phyloP scores from a whole-genome alignment of 2,888 invertebrate species.

The Papilio elwesi region DNA sequence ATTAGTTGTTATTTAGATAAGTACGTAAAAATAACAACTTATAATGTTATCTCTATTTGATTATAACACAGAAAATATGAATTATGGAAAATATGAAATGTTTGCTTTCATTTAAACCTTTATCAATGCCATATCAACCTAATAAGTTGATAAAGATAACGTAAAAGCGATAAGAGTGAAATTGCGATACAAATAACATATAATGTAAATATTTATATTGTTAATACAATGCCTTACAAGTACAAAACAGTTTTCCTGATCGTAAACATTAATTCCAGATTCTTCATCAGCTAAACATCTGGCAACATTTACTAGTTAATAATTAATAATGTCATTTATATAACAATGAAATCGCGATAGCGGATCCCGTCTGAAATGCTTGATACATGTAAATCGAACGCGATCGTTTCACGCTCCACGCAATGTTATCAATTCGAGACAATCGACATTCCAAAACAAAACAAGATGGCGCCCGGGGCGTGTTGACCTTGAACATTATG shows the following conservation, averaged over 20 bases:
- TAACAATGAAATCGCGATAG: constrained; percentile 35
- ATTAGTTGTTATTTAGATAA: background rate
- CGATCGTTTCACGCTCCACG: constrained; percentile 55
- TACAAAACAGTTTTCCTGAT: background rate
- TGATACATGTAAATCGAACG: constrained; percentile 55
- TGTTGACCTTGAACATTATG: constrained; percentile 60
- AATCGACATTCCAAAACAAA: constrained; percentile 55
- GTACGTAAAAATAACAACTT: background rate
- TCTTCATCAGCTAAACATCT: too few relatives aligned
- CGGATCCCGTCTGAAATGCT: constrained; percentile 19
- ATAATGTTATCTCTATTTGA: background rate
- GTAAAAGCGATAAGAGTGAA: constrained; percentile 31
- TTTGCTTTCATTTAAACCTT: constrained; percentile 14
- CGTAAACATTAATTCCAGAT: background rate
- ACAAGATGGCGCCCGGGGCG: constrained; percentile 51
- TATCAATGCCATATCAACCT: constrained; percentile 21
- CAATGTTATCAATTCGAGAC: constrained; percentile 54
- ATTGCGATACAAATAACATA: constrained; percentile 17
- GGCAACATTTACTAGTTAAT: too few relatives aligned
- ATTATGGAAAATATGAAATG: background rate
- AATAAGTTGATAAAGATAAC: constrained; percentile 31
- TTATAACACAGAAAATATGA: background rate
- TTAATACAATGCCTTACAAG: background rate
- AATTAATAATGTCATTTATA: too few relatives aligned
- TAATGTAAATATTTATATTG: constrained; percentile 2